Percentiles rank a stretch among this genome's conserved stretches.
These are phyloP conservation scores for Maccullochella peelii DNA, from an alignment of 2,113 vertebrate species.

Conservation along the genomic window DNA sequence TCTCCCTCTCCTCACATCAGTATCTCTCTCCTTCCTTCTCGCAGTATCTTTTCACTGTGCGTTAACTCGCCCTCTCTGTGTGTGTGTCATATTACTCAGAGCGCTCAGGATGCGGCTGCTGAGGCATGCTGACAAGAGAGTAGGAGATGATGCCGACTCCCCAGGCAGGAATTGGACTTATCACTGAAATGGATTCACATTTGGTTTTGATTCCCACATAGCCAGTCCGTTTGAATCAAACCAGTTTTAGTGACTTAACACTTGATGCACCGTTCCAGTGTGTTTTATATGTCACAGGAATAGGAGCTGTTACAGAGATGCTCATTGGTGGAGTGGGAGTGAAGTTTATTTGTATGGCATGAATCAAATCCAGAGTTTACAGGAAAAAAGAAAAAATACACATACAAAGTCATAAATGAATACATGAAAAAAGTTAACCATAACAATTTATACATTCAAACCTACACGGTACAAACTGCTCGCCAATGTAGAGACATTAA, in stretches of 20 bases:
- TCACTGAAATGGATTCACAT: slow-evolving; percentile 51
- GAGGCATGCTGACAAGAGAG: slow-evolving; percentile 60
- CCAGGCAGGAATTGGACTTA: slow-evolving; percentile 49
- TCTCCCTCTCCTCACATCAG: slow-evolving; percentile 51
- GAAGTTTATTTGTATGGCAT: neutral
- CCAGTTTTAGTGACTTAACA: slow-evolving; percentile 28
- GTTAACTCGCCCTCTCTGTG: slow-evolving; percentile 46
- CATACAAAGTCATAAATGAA: neutral
- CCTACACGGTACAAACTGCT: neutral
- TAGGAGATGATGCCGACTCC: slow-evolving; percentile 57
- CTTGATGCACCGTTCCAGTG: neutral
- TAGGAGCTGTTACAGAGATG: neutral
- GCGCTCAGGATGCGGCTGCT: slow-evolving; percentile 40
- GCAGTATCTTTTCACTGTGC: slow-evolving; percentile 44
- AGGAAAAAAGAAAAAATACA: neutral
- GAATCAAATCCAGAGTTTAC: neutral
- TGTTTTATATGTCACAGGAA: neutral
- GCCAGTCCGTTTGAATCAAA: slow-evolving; percentile 42
- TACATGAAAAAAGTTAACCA: neutral
- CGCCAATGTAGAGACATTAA: neutral
- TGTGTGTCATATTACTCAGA: slow-evolving; percentile 59
- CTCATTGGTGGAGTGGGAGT: slow-evolving; percentile 15
- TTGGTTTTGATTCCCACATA: slow-evolving; percentile 47
- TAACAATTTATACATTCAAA: neutral
- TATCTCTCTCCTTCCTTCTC: slow-evolving; percentile 37